Evolutionary conservation across 2,113 vertebrate genomes (phyloP).

Genomic region (Equus quagga): DNA sequence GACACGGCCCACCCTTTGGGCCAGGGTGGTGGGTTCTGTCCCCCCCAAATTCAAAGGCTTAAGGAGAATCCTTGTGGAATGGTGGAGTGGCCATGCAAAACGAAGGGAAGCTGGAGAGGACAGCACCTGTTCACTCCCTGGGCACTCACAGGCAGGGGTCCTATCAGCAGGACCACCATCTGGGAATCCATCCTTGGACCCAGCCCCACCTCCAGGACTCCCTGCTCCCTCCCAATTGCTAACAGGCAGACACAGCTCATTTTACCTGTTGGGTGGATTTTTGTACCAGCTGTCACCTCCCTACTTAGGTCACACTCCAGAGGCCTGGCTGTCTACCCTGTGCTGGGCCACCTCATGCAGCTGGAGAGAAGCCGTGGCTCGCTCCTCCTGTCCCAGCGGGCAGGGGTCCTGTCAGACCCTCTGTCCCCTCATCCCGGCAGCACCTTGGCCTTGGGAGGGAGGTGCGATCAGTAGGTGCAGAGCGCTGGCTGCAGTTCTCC

Average conservation of each 20-base stretch:
- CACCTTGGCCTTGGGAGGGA: background rate
- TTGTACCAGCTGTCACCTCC: background rate
- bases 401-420: rapidly evolving
- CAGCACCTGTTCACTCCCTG: rapidly evolving
- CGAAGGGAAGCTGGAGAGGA: background rate
- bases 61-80: background rate
- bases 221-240: background rate
- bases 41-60: background rate
- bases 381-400: background rate
- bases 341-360: no score
- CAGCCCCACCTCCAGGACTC: background rate
- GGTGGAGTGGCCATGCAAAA: background rate
- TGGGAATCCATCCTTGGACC: background rate
- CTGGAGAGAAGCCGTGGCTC: background rate
- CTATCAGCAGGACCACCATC: background rate
- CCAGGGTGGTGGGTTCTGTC: background rate
- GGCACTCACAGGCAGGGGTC: background rate
- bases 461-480: slow-evolving; percentile 71
- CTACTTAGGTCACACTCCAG: background rate
- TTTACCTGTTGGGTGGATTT: background rate
- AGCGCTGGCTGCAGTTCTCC: slow-evolving; percentile 70
- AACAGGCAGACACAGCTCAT: background rate
- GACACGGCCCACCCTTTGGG: no score
- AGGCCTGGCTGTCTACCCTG: background rate
- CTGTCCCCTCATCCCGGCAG: background rate